These are phyloP conservation scores for Himalopsyche kuldschensis DNA, from an alignment of 2,888 invertebrate species.

Conservation along the genomic window DNA sequence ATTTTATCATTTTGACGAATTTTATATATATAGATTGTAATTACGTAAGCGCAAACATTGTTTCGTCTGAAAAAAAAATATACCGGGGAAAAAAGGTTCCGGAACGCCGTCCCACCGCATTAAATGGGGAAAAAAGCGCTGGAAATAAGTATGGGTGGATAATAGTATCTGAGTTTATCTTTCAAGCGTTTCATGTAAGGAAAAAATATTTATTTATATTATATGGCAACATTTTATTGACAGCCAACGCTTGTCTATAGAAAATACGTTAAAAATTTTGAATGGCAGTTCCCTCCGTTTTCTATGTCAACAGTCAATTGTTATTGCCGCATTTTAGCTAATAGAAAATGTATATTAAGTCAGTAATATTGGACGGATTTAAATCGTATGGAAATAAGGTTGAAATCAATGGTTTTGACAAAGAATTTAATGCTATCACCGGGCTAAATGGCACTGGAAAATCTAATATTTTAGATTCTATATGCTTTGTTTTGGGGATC, in stretches of 20 bases:
- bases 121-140: too few relatives aligned
- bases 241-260: not conserved
- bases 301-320: not conserved
- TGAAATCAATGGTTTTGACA: constrained; percentile 90
- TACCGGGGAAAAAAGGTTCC: too few relatives aligned
- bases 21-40: too few relatives aligned
- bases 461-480: constrained; percentile 95
- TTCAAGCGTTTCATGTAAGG: too few relatives aligned
- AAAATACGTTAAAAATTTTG: not conserved
- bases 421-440: constrained; percentile 96
- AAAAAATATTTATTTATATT: not conserved
- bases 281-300: not conserved
- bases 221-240: not conserved
- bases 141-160: too few relatives aligned
- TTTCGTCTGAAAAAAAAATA: too few relatives aligned
- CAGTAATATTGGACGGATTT: constrained; percentile 92
- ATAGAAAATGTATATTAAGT: constrained; percentile 82
- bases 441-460: constrained; percentile 98
- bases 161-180: too few relatives aligned
- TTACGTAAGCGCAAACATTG: too few relatives aligned
- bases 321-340: not conserved
- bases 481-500: constrained; percentile 97
- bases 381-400: constrained; percentile 96
- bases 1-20: too few relatives aligned
- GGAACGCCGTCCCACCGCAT: too few relatives aligned